Evolutionary conservation across 2,797 vertebrate genomes (phyloP).

Genomic region (Carapus acus): DNA sequence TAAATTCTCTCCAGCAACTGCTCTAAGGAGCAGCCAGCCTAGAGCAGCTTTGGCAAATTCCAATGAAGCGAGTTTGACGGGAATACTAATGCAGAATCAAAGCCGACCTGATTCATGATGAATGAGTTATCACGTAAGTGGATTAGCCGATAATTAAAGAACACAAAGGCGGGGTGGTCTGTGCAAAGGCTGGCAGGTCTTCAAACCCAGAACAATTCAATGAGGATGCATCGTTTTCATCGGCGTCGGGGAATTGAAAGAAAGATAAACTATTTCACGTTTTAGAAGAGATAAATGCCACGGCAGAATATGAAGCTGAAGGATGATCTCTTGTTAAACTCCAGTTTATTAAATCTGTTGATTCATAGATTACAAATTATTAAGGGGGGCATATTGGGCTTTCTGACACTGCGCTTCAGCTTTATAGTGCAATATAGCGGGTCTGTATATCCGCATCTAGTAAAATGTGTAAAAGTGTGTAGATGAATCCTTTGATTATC

Average conservation of each 20-base stretch:
- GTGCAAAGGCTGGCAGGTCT: constrained; percentile 47
- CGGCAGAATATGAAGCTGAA: neutral
- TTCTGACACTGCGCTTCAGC: neutral
- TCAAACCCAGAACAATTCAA: constrained; percentile 30
- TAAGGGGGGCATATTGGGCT: neutral
- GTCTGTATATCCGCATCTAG: too few relatives aligned
- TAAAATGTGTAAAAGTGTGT: too few relatives aligned
- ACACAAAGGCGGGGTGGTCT: constrained; percentile 26
- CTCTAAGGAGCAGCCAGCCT: constrained; percentile 16
- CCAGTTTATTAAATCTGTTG: neutral
- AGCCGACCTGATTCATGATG: constrained; percentile 38
- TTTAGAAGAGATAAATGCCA: too few relatives aligned
- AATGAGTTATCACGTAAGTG: constrained; percentile 42
- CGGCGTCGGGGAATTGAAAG: constrained; percentile 10
- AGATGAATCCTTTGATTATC: too few relatives aligned
- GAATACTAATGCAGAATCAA: constrained; percentile 43
- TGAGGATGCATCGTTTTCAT: constrained; percentile 30
- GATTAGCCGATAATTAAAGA: constrained; percentile 54
- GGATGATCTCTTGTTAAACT: constrained; percentile 3
- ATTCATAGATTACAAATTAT: constrained; percentile 3
- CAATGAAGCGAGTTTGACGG: constrained; percentile 32
- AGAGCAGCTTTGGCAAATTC: constrained; percentile 23
- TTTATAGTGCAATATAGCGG: too few relatives aligned
- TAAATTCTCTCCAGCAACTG: constrained; percentile 12
- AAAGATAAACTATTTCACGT: neutral